Conservation (phyloP, 2,113 vertebrate species). For the Deroptyus accipitrinus region DNA sequence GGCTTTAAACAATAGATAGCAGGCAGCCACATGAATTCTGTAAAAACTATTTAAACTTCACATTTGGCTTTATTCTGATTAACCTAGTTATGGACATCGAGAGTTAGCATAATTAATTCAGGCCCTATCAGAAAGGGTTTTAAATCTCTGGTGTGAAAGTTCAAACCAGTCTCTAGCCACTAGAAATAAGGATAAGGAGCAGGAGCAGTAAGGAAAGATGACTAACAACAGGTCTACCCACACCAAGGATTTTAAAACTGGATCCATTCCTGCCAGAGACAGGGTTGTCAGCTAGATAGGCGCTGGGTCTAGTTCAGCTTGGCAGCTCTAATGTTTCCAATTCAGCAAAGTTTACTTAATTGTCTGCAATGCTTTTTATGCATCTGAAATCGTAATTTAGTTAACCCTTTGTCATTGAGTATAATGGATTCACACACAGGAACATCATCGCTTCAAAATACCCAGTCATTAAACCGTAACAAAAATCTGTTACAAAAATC, state of each 20-base stretch:
- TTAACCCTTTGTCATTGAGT: background rate
- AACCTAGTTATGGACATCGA: background rate
- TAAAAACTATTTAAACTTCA: background rate
- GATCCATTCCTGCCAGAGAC: background rate
- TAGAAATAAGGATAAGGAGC: background rate
- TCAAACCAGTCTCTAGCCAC: background rate
- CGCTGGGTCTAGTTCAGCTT: background rate
- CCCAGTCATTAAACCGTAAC: background rate
- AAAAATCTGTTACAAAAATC: background rate
- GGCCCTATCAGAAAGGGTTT: background rate
- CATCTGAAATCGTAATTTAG: background rate
- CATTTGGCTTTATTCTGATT: background rate
- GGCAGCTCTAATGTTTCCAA: background rate
- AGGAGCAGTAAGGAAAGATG: background rate
- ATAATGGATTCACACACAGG: background rate
- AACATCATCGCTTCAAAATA: background rate
- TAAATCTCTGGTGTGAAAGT: background rate
- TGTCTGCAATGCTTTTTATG: background rate
- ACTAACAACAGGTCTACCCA: background rate
- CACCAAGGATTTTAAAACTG: background rate
- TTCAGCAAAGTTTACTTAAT: background rate
- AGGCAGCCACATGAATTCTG: background rate
- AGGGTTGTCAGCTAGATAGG: background rate
- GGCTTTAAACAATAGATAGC: background rate
- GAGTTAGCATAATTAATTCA: background rate